Base-by-base conservation (phyloP, 2,888 invertebrate genomes). In the Campopleginae sp. region DNA sequence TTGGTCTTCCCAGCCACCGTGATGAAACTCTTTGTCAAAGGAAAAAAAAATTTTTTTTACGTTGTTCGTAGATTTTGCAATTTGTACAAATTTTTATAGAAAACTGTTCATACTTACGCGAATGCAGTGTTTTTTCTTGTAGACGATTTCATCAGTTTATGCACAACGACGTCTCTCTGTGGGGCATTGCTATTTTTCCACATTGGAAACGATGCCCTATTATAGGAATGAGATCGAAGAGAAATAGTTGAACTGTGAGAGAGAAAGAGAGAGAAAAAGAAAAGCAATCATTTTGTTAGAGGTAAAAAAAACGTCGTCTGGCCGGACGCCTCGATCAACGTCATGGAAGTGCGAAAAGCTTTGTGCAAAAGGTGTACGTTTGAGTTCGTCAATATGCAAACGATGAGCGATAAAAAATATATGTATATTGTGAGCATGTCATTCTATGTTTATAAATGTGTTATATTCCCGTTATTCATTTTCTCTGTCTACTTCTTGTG, bases 251-350 rank as follows among this genome's bases (percentile, higher is more conserved):
- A 66, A 74, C 17, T 54, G 51, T 5, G 2, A 27, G 48, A 46
- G 31, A 70, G 68, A 31, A 19, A 71, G 51, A 70, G 48, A 42
- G 58, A 51, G 44, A 44, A 61, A 58, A 4, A 33, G 38, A 58
- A 46, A 70, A 61, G 27, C 31, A 61, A 46, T 44, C 33, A 19
- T 51, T 51, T 72, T 48, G 71, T 63, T 48, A 27, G 46, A n/a
- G 23, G n/a, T 12, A 19, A 12, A 51, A 19, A 42, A 27, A 68
- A 38, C n/a, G 38, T 75, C 68, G 74, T 38, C 54, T 72, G 38
- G 66, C 44, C 68, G 61, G 72, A 80, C 54, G 54, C 80, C 75
- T 68, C 68, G 68, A 61, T 72, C 79, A 65, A 80, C 71, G 38
- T 51, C 63, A 42, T 48, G 61, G 42, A 42, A 58, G 42, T 42